phyloP scores from a whole-genome alignment of 92 coral and sea anemone genomes.

The Epizoanthus illoricatus region DNA sequence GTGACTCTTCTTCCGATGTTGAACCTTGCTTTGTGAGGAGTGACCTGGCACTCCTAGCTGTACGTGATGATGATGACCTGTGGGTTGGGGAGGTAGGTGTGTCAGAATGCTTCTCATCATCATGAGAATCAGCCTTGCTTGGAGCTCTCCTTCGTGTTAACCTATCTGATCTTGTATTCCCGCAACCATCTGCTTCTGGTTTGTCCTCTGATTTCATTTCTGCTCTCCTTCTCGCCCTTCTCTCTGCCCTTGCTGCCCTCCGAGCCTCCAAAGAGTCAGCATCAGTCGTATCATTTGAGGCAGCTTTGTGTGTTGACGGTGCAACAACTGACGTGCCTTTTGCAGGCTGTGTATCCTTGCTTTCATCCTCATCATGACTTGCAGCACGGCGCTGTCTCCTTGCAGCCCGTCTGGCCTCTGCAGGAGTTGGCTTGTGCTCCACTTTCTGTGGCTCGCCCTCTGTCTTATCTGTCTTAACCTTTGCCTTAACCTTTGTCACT shows the following conservation, averaged over 20 bases:
- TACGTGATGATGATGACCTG: constrained; percentile 19
- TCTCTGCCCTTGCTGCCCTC: constrained; percentile 71
- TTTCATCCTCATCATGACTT: constrained; percentile 31
- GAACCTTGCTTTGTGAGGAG: constrained; percentile 35
- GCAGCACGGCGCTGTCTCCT: constrained; percentile 2
- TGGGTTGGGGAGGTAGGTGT: constrained; percentile 22
- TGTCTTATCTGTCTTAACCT: background rate
- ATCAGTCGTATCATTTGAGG: background rate
- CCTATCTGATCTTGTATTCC: constrained; percentile 36
- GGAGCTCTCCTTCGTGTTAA: constrained; percentile 19
- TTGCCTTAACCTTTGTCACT: background rate
- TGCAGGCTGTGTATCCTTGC: background rate
- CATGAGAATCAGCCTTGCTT: constrained; percentile 15
- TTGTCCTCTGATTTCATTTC: constrained; percentile 42
- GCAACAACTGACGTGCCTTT: background rate
- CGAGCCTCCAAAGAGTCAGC: constrained; percentile 21
- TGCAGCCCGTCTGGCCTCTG: constrained; percentile 24
- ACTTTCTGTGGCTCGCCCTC: background rate
- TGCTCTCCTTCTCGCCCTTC: constrained; percentile 61
- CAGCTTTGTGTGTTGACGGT: background rate
- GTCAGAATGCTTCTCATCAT: constrained; percentile 27
- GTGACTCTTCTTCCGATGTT: constrained; percentile 34
- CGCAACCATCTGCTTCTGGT: constrained; percentile 44
- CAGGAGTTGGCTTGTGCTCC: constrained; percentile 12
- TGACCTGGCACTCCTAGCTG: constrained; percentile 25